Base-by-base conservation (phyloP, 2,113 vertebrate species). In the Oxyura jamaicensis region DNA sequence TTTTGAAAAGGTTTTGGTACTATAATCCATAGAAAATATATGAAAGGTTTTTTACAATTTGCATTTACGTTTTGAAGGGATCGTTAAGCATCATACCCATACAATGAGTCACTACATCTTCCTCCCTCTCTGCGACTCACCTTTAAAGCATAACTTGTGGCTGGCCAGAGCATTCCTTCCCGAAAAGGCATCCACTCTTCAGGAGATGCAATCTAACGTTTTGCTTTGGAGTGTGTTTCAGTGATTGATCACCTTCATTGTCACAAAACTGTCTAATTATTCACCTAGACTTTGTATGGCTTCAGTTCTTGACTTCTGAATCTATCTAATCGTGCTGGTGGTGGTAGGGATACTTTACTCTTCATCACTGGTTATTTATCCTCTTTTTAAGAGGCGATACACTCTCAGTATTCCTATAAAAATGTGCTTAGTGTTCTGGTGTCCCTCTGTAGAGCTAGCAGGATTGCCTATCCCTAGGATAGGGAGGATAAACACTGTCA, bases 401-500 rank as follows among this genome's bases (percentile, higher is more conserved):
- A 1, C 1, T 59, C 35, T 81, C 31, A 28, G 0, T 33, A 3
- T 44, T 42, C 3, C 66, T 48, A n/a, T 55, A 15, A 56, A 81
- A 67, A 31, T 16, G 2, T 35, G 42, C 6, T 25, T 28, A 17
- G 7, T 55, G 25, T 82, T 10, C 28, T 74, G 6, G 3, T 63
- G 11, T 68, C 11, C 8, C 5, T 72, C 28, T 72, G 3, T 14
- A 78, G 13, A 56, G 6, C 20, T 22, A 63, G 23, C 20, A 55
- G 29, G 4, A 31, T 25, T 58, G 2, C 63, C 22, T 31, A 3
- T 63, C 22, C 29, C 4, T 28, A n/a, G 18, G 3, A 26, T 12
- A 35, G 4, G 28, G 39, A 53, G 52, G 28, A 35, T 7, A 66
- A 88, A 55, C 3, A 6, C 10, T 52, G 16, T 77, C 7, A 10